Conservation (phyloP, 1,140 invertebrate genomes). For the Stratiolaelaps scimitus region DNA sequence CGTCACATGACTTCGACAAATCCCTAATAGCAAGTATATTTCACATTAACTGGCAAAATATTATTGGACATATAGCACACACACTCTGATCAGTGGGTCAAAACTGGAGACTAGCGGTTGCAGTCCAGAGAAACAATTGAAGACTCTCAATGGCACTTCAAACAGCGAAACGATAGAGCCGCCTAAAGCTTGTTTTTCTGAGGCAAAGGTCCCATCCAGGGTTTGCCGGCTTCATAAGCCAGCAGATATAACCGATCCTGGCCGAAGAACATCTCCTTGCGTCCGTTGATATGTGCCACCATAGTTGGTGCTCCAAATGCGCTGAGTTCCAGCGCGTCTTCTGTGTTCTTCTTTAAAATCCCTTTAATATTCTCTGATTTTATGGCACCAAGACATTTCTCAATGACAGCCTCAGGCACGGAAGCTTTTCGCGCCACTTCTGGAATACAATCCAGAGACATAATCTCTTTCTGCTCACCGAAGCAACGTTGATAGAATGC, state of each 20-base stretch:
- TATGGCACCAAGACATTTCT: conserved; percentile 30
- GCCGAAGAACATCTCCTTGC: conserved; percentile 41
- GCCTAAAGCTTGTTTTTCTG: background rate
- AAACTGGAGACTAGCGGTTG: no score
- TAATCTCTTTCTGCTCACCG: conserved; percentile 20
- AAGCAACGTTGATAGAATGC: conserved; percentile 15
- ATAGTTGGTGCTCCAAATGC: conserved; percentile 43
- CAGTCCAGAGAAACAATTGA: no score
- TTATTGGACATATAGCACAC: no score
- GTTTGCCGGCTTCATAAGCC: conserved; percentile 39
- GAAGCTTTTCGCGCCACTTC: background rate
- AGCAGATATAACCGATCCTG: conserved; percentile 41
- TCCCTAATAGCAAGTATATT: no score
- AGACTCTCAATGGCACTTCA: no score
- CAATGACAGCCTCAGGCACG: conserved; percentile 25
- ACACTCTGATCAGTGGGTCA: no score
- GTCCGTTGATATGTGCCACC: conserved; percentile 39
- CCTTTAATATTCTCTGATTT: conserved; percentile 28
- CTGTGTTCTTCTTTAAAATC: conserved; percentile 42
- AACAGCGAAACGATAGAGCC: no score
- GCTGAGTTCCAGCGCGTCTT: conserved; percentile 31
- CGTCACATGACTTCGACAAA: no score
- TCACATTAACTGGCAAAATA: no score
- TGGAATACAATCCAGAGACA: conserved; percentile 24
- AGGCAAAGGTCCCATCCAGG: background rate